Evolutionary conservation across 2,888 invertebrate genomes (phyloP), one percentile per base, ranked within the genome.

Genomic region (Heliothis peltigera): DNA sequence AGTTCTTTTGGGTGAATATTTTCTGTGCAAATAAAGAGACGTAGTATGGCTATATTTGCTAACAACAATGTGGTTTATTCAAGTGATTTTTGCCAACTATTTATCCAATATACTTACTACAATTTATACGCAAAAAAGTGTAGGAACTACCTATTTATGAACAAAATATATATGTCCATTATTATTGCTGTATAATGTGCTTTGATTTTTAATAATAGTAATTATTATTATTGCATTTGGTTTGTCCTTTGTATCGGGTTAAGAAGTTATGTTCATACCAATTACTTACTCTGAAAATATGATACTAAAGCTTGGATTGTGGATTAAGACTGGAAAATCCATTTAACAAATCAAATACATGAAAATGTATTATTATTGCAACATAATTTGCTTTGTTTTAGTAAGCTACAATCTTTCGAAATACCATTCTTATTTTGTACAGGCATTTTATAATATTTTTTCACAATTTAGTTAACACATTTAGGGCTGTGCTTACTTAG

Each of bases 401-500:
- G n/a, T n/a, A n/a, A n/a, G n/a, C n/a, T n/a, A n/a, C n/a, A n/a
- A n/a, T n/a, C n/a, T n/a, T n/a, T n/a, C n/a, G n/a, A n/a, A n/a
- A n/a, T n/a, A n/a, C n/a, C n/a, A 39, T 39, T 39, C 39, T n/a
- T 39, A 15, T 39, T 39, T 10, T 39, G 39, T 39, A 39, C 5
- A n/a, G n/a, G 39, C 60, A 57, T 10, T 46, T 46, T 54, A n/a
- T n/a, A n/a, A n/a, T n/a, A n/a, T n/a, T n/a, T 18, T 63, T 62
- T 47, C 18, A 53, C 53, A 66, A 44, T 28, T 57, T 71, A 71
- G 51, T 48, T 64, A 58, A 74, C 49, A 77, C 73, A 64, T 70
- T 72, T 80, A 77, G 68, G 87, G 84, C 86, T 85, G 85, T 86
- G 86, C 74, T 70, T 78, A 58, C 25, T 54, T 77, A 74, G 67